Evolutionary conservation across 2,888 invertebrate genomes (phyloP), one percentile per base, ranked within the genome.

Genomic region (Abrostola triplasia): DNA sequence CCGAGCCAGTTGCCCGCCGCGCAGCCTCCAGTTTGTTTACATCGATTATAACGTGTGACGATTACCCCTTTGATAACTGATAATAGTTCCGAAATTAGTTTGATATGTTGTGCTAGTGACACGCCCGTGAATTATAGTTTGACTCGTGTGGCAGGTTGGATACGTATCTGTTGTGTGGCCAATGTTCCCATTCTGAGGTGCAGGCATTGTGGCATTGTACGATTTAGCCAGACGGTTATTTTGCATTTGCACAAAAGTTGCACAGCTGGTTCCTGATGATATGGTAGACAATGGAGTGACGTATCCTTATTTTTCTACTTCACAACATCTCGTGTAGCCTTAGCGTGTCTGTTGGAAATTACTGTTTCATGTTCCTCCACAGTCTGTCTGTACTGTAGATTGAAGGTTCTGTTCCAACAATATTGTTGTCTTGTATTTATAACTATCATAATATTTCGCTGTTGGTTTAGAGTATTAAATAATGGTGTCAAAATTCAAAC

Each of bases 1-100:
- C 84, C 84, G 80, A 89, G 90, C 92, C 93, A 93, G 94, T 93
- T 89, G 92, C 87, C 84, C 88, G 91, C 89, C 92, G 92, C 91
- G 90, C 92, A 93, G 93, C 93, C 94, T 94, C 92, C 90, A 88
- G 90, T 89, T 94, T 94, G 92, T 94, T 94, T 92, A 93, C 92
- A 90, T 84, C 81, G 75, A 84, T 75, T 79, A 76, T 65, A 77
- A 76, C 80, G 80, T 76, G 83, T 87, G 86, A 82, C 80, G 81
- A 77, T 82, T 67, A 68, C 66, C 57, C 58, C 60, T 64, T 73
- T 58, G 37, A 50, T 67, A 47, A 67, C 50, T 65, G 67, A 74
- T 64, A 65, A 63, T 52, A 70, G 61, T 66, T 64, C 49, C 41
- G 56, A 66, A 60, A 51, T 52, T 36, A 41, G 59, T 58, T 57